phyloP scores from a whole-genome alignment of 2,113 vertebrate genomes.

The Orycteropus afer region DNA sequence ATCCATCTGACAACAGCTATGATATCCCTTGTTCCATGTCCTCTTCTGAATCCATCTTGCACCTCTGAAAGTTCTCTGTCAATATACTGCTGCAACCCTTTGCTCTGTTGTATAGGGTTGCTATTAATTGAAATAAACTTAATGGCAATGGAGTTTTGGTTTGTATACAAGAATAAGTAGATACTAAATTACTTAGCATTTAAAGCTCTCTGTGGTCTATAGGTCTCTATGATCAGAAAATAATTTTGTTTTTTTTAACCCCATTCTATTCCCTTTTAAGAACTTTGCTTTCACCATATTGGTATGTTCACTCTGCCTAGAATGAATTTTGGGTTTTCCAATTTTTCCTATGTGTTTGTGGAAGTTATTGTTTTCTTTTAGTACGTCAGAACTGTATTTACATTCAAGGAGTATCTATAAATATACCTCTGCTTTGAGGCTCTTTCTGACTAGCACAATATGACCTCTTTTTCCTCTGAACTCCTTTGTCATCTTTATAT shows the following conservation, averaged over 20 bases:
- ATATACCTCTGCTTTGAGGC: background rate
- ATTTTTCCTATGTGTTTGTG: background rate
- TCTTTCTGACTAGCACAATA: background rate
- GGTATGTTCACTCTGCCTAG: background rate
- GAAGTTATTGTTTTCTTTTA: background rate
- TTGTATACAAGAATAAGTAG: too few relatives aligned
- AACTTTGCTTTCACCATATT: background rate
- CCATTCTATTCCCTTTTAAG: background rate
- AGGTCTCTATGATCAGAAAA: slow-evolving; percentile 1
- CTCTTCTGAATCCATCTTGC: too few relatives aligned
- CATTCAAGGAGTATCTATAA: background rate
- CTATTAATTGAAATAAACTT: too few relatives aligned
- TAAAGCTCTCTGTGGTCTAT: background rate
- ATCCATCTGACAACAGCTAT: too few relatives aligned
- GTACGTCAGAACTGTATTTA: background rate
- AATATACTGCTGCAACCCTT: too few relatives aligned
- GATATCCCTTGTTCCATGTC: too few relatives aligned
- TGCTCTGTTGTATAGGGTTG: too few relatives aligned
- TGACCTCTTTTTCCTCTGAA: background rate
- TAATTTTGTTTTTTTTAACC: background rate
- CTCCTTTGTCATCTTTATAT: background rate
- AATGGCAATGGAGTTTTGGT: too few relatives aligned
- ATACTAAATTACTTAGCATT: background rate
- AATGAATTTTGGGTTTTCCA: background rate
- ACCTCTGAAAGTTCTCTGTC: too few relatives aligned